A percentile compares a stretch with the other conserved stretches of the same genome.
Conservation (phyloP, 1,140 invertebrate species). For the Lordiphosa stackelbergi region DNA sequence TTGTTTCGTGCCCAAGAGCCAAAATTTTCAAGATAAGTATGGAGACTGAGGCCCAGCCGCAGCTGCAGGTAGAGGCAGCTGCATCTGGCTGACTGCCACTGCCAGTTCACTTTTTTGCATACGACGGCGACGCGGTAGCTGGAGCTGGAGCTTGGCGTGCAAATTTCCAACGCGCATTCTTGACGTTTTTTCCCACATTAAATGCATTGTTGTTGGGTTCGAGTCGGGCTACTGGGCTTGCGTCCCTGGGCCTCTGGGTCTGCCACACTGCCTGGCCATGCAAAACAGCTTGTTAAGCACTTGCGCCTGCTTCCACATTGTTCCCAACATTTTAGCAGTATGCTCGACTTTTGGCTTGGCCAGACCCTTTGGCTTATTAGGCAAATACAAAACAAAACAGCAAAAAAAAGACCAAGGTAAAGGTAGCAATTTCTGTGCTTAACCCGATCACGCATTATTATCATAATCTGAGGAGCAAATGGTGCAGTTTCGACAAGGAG, state of each 20-base stretch:
- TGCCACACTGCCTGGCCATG: conserved; percentile 37
- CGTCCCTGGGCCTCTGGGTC: conserved; percentile 19
- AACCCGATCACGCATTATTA: conserved; percentile 61
- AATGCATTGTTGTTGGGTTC: conserved; percentile 53
- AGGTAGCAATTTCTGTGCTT: conserved; percentile 54
- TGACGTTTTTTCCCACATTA: conserved; percentile 76
- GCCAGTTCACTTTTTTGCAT: neutral
- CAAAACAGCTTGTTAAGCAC: conserved; percentile 75
- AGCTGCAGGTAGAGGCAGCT: conserved; percentile 1
- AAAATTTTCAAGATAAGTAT: neutral
- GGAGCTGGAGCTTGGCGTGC: conserved; percentile 33
- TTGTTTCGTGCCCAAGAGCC: conserved; percentile 65
- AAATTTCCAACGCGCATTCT: conserved; percentile 63
- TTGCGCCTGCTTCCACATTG: conserved; percentile 35
- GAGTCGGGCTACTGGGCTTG: conserved; percentile 32
- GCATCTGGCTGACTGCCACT: neutral
- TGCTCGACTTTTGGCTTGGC: conserved; percentile 49
- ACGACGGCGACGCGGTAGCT: neutral
- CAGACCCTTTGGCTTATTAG: too few species aligned
- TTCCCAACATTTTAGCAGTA: conserved; percentile 35
- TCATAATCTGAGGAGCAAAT: too few species aligned
- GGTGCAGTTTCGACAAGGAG: conserved; percentile 5
- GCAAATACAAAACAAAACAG: conserved; percentile 14
- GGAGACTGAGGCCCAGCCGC: neutral
- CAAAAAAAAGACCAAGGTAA: conserved; percentile 28